Base-by-base conservation (phyloP, 1,140 invertebrate genomes). In the Zophobas atratus region DNA sequence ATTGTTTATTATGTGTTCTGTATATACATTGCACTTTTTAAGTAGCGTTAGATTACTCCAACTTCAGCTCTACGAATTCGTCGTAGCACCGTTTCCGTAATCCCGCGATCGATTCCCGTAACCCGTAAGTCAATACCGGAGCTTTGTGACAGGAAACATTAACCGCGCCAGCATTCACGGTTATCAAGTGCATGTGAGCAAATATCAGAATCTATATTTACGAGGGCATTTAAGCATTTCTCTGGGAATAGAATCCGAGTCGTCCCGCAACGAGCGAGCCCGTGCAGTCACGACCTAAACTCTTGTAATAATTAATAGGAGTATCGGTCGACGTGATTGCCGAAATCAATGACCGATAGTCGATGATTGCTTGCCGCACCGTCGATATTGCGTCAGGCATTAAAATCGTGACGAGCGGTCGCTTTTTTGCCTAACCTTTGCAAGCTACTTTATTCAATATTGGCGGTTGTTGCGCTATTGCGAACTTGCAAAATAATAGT, bases 301-400 rank as follows among this genome's bases (percentile, higher is more conserved):
- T 67, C 39, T 67, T 48, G 60, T 34, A 67, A 67, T 43, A 67
- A 67, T 67, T 67, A 67, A 67, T 43, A 41, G 60, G 39, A 67
- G 39, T 41, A 67, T 46, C 60, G 33, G 3, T n/a, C 8, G 2
- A 34, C 4, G 6, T 36, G 60, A 67, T 67, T 43, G 20, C 60
- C 60, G 3, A 57, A 57, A 57, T 57, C 55, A 57, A 57, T 35
- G 55, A 57, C 3, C 34, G 55, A 51, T 51, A 46, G 8, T 46
- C 43, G 43, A 8, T 8, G 43, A 8, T 46, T 46, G 3, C 3
- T 46, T 46, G 43, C 3, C 6, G 6, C 43, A 46, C 3, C 3
- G 43, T 8, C 43, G 43, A 46, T 46, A 8, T 46, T 46, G 43
- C 43, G 43, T 46, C 43, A 46, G 43, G 43, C 6, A 3, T 46